These are phyloP conservation scores for Pogonognathellus flavescens DNA, from an alignment of 1,140 invertebrate species.

Conservation along the genomic window DNA sequence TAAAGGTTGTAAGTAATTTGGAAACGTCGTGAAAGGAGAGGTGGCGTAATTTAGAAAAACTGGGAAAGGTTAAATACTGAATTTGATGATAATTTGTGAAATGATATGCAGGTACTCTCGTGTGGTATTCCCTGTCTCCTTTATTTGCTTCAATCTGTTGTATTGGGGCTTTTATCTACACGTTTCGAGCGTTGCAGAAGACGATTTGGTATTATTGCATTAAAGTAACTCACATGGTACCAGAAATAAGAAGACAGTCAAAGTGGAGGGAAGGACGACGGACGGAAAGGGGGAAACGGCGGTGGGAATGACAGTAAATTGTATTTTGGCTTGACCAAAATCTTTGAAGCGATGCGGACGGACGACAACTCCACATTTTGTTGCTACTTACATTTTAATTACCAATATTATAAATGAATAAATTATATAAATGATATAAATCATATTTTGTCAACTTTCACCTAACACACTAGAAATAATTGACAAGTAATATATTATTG, in stretches of 20 bases:
- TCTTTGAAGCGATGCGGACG: no score
- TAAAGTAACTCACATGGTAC: conserved; percentile 27
- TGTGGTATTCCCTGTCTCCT: conserved; percentile 96
- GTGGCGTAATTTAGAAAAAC: no score
- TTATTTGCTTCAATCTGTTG: conserved; percentile 97
- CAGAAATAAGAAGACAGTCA: background rate
- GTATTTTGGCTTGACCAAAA: no score
- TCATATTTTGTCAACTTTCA: no score
- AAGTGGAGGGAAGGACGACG: background rate
- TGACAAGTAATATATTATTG: no score
- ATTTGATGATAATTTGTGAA: background rate
- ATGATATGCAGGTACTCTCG: conserved; percentile 78
- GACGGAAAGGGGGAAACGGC: background rate
- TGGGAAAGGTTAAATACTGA: background rate
- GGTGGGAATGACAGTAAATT: background rate
- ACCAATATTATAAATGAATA: no score
- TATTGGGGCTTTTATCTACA: conserved; percentile 98
- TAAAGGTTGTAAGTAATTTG: background rate
- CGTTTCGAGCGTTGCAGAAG: conserved; percentile 93
- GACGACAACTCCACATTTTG: no score
- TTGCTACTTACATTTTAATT: no score
- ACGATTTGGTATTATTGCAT: conserved; percentile 85
- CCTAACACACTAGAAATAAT: no score
- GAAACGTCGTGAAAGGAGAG: background rate
- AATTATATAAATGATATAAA: no score